Percentiles rank a stretch among this genome's conserved stretches.
Conservation (phyloP, 1,140 invertebrate species). For the Galleria mellonella region DNA sequence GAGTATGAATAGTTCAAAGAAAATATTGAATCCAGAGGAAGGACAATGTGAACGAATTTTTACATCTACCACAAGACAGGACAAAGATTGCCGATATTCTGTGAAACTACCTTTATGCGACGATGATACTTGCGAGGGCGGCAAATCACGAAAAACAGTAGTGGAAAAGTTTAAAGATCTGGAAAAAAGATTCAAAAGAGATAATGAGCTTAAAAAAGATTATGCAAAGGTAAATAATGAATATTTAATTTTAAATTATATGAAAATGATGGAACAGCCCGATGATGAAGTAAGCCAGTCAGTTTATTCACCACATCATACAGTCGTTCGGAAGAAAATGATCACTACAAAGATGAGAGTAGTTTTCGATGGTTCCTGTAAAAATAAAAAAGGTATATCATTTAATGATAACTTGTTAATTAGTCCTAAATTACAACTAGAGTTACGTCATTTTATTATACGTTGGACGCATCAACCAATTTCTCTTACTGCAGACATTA, state of each 20-base stretch:
- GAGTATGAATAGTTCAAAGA: conserved; percentile 14
- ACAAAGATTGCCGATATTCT: conserved; percentile 18
- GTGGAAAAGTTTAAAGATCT: conserved; percentile 14
- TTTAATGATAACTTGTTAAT: no score
- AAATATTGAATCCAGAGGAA: conserved; percentile 14
- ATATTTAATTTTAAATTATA: conserved; percentile 17
- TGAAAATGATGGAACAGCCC: no score
- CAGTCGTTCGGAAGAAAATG: no score
- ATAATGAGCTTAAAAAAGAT: conserved; percentile 11
- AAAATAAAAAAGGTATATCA: no score
- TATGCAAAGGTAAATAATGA: conserved; percentile 21
- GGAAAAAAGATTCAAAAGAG: conserved; percentile 16
- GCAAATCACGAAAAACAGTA: conserved; percentile 15
- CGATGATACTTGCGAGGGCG: conserved; percentile 18
- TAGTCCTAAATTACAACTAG: no score
- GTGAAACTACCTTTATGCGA: conserved; percentile 21
- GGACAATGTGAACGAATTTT: conserved; percentile 21
- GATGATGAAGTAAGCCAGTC: no score
- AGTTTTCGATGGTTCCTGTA: no score
- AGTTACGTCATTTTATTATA: no score
- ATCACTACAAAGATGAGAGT: no score
- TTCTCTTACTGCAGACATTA: no score
- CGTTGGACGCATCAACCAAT: no score
- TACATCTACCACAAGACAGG: conserved; percentile 14
- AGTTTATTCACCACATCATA: no score